Percentiles rank a stretch among this genome's conserved stretches.
Conservation (phyloP, 2,888 invertebrate species). For the Nemoura dubitans region DNA sequence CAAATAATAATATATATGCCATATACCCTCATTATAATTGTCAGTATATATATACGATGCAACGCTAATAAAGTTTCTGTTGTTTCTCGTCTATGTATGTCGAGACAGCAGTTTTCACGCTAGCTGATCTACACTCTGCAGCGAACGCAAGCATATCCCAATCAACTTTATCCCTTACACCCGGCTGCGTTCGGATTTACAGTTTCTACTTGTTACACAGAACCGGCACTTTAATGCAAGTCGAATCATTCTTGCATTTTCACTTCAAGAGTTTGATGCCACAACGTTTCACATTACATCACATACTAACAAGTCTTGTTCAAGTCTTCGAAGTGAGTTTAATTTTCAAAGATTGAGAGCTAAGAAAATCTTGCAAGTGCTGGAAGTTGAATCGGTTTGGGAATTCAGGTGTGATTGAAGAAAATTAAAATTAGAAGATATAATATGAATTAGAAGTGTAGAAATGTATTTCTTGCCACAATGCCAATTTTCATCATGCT, state of each 20-base stretch:
- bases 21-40: neutral
- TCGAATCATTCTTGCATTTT: neutral
- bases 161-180: neutral
- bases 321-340: neutral
- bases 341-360: neutral
- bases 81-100: neutral
- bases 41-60: neutral
- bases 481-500: no score
- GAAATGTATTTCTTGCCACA: no score
- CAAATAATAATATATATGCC: neutral
- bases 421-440: no score
- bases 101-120: neutral
- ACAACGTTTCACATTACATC: neutral
- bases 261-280: neutral
- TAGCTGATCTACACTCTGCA: neutral
- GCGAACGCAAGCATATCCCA: neutral
- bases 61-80: neutral
- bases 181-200: neutral
- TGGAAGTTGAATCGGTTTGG: no score
- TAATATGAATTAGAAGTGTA: no score
- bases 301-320: neutral
- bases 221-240: neutral
- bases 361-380: neutral
- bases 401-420: no score
- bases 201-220: neutral